Percentiles rank a stretch among this genome's conserved stretches.
Evolutionary conservation across 2,888 invertebrate genomes (phyloP).

Genomic region (Limulus polyphemus): DNA sequence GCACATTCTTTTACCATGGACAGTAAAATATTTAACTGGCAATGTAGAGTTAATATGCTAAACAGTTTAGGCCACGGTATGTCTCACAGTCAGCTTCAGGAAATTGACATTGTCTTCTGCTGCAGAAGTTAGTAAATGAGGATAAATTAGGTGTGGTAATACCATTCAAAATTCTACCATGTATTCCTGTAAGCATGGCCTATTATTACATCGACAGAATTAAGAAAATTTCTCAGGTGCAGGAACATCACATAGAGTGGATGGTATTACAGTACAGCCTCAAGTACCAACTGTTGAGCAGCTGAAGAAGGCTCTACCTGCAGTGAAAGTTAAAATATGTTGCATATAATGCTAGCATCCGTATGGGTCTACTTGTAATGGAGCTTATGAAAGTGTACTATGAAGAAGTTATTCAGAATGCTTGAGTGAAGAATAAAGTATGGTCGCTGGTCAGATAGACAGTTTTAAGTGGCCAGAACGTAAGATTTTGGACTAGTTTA

Average conservation of each 20-base stretch:
- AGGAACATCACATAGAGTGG: slow-evolving; percentile 25
- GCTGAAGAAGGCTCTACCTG: neutral
- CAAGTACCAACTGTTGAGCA: slow-evolving; percentile 9
- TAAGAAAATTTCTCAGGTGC: slow-evolving; percentile 24
- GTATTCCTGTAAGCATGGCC: slow-evolving; percentile 15
- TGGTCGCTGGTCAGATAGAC: neutral
- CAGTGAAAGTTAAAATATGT: too few species aligned
- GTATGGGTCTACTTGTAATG: too few species aligned
- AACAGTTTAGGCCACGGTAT: neutral
- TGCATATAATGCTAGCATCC: too few species aligned
- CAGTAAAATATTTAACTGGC: neutral
- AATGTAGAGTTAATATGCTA: neutral
- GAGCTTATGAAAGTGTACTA: too few species aligned
- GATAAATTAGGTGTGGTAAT: neutral
- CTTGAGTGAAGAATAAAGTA: neutral
- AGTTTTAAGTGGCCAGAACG: slow-evolving; percentile 11
- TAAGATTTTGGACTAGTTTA: slow-evolving; percentile 20
- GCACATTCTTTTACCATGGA: neutral
- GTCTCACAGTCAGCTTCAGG: neutral
- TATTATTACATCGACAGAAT: slow-evolving; percentile 27
- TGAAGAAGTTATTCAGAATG: too few species aligned
- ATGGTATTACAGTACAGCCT: slow-evolving; percentile 25
- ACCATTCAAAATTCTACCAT: slow-evolving; percentile 14
- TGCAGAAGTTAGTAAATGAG: neutral
- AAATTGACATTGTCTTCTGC: neutral